These are phyloP conservation scores for Rhopalosiphum padi DNA, from an alignment of 1,140 invertebrate genomes.

Conservation along the genomic window DNA sequence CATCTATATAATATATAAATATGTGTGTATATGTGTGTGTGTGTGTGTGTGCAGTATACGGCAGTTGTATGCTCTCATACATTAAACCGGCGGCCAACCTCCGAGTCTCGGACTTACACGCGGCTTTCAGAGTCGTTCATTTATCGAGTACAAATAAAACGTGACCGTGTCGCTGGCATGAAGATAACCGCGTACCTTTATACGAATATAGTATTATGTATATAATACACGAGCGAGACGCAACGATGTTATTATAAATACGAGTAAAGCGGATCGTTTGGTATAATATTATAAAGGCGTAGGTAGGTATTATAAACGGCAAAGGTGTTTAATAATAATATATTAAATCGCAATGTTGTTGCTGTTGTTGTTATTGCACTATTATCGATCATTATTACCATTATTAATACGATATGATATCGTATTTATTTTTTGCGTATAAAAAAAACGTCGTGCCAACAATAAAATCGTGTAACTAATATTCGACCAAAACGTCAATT, in stretches of 20 bases:
- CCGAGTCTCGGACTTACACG: constrained; percentile 25
- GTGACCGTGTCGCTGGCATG: constrained; percentile 19
- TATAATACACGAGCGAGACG: not conserved
- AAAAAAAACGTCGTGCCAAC: no score
- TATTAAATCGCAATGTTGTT: not conserved
- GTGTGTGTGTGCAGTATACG: not conserved
- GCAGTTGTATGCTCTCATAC: not conserved
- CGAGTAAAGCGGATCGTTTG: not conserved
- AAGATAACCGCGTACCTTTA: constrained; percentile 14
- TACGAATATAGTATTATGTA: not conserved
- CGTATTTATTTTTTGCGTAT: not conserved
- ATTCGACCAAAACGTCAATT: not conserved
- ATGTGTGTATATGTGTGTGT: not conserved
- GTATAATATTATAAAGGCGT: not conserved
- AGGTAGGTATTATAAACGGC: no score
- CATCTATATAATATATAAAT: not conserved
- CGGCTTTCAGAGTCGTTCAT: constrained; percentile 36
- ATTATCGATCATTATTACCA: constrained; percentile 10
- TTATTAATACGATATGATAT: not conserved
- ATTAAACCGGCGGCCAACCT: constrained; percentile 5
- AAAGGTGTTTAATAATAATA: not conserved
- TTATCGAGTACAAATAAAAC: constrained; percentile 56
- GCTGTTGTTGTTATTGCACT: not conserved
- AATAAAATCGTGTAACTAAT: not conserved
- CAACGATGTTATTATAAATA: not conserved